Evolutionary conservation across 2,797 vertebrate genomes (phyloP).

Genomic region (Ciconia nigra): DNA sequence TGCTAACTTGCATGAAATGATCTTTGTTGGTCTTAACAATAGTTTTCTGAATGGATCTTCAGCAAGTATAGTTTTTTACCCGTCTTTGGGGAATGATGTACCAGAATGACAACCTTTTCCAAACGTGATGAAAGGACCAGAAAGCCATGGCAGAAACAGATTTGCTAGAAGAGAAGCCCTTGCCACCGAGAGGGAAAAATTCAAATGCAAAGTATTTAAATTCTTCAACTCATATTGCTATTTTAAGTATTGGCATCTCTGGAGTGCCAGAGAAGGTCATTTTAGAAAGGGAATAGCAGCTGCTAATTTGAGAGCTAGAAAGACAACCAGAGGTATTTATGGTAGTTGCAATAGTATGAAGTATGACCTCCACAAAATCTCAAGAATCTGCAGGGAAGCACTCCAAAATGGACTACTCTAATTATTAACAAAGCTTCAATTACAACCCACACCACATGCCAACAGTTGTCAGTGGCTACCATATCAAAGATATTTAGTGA

Average conservation of each 20-base stretch:
- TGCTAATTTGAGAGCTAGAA: slow-evolving; percentile 43
- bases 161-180: not conserved
- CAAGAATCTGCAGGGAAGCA: slow-evolving; percentile 34
- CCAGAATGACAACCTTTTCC: not conserved
- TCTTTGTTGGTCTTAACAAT: not conserved
- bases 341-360: slow-evolving; percentile 8
- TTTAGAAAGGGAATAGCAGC: slow-evolving; percentile 51
- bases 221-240: not conserved
- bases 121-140: not conserved
- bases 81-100: not conserved
- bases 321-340: slow-evolving; percentile 43
- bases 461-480: slow-evolving; percentile 15
- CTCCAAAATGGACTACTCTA: not conserved
- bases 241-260: slow-evolving; percentile 10
- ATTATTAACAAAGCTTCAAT: slow-evolving; percentile 38
- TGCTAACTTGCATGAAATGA: not conserved
- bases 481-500: not conserved
- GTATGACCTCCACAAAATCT: slow-evolving; percentile 28
- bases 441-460: not conserved
- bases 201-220: not conserved
- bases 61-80: not conserved
- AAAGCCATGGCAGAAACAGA: not conserved
- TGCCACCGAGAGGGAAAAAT: not conserved
- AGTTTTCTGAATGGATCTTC: not conserved
- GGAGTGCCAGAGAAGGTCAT: not conserved